A percentile compares a stretch with the other conserved stretches of the same genome.
phyloP scores from a whole-genome alignment of 2,888 invertebrate species.

The Campoletis raptor region DNA sequence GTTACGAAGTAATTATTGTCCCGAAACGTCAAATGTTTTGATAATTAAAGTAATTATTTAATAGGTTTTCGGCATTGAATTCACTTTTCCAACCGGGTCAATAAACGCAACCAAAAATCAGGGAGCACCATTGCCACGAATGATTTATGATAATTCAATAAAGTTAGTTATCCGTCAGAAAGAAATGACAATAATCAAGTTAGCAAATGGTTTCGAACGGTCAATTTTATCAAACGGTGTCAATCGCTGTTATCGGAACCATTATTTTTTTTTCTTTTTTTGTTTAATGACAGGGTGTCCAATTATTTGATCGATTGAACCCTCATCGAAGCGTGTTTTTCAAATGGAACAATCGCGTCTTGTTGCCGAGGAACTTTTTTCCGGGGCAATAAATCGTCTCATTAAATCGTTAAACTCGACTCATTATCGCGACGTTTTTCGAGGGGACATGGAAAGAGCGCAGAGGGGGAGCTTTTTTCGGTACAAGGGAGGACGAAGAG shows the following conservation, averaged over 20 bases:
- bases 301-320: conserved; percentile 39
- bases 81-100: background rate
- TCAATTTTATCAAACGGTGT: conserved; percentile 20
- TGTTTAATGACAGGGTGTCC: conserved; percentile 26
- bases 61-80: background rate
- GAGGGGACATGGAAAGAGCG: conserved; percentile 11
- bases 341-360: conserved; percentile 37
- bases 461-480: background rate
- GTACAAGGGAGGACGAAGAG: conserved; percentile 5
- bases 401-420: conserved; percentile 70
- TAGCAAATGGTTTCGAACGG: conserved; percentile 10
- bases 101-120: background rate
- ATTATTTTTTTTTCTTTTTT: conserved; percentile 18
- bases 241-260: background rate
- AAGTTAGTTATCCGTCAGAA: background rate
- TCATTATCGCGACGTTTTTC: conserved; percentile 50
- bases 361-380: conserved; percentile 62
- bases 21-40: background rate
- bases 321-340: conserved; percentile 34
- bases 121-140: background rate
- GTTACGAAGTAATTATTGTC: background rate
- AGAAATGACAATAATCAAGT: conserved; percentile 25
- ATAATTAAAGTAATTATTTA: background rate
- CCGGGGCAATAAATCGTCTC: conserved; percentile 65
- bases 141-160: conserved; percentile 17